These are phyloP conservation scores for Auanema sp. DNA, from an alignment of 2,888 invertebrate species.

Conservation along the genomic window DNA sequence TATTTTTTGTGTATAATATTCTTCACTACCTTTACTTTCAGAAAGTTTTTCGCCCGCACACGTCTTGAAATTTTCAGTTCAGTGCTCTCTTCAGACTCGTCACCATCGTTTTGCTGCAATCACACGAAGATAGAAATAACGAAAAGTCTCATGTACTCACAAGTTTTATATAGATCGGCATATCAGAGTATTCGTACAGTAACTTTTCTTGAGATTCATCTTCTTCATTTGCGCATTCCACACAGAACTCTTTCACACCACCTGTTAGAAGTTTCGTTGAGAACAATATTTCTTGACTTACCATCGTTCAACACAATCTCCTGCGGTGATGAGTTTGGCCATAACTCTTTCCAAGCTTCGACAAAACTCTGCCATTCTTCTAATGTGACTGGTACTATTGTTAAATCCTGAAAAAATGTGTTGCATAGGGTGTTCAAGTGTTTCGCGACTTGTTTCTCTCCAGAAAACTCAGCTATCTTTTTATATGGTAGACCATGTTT, in stretches of 20 bases:
- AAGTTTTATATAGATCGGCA: constrained; percentile 50
- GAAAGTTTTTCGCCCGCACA: constrained; percentile 9
- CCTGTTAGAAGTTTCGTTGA: constrained; percentile 3
- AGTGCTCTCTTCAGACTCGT: not conserved
- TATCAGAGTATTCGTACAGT: constrained; percentile 32
- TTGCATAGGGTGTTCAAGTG: not conserved
- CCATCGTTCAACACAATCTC: not conserved
- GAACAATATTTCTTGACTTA: too few relatives aligned
- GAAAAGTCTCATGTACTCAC: too few relatives aligned
- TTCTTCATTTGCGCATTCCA: constrained; percentile 27
- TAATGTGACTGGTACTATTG: constrained; percentile 27
- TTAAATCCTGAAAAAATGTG: not conserved
- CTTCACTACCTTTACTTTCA: constrained; percentile 13
- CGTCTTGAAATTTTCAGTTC: constrained; percentile 3
- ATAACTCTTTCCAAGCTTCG: constrained; percentile 10
- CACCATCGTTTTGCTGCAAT: constrained; percentile 10
- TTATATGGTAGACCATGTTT: not conserved
- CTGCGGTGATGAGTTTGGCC: not conserved
- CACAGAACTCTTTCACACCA: constrained; percentile 28
- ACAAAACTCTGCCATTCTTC: constrained; percentile 35
- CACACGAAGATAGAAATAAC: not conserved
- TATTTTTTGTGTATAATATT: not conserved
- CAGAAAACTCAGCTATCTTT: not conserved
- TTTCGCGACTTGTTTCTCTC: not conserved
- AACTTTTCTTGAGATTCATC: constrained; percentile 21